Evolutionary conservation across 2,888 invertebrate species (phyloP).

Genomic region (Crossocerus cetratus): DNA sequence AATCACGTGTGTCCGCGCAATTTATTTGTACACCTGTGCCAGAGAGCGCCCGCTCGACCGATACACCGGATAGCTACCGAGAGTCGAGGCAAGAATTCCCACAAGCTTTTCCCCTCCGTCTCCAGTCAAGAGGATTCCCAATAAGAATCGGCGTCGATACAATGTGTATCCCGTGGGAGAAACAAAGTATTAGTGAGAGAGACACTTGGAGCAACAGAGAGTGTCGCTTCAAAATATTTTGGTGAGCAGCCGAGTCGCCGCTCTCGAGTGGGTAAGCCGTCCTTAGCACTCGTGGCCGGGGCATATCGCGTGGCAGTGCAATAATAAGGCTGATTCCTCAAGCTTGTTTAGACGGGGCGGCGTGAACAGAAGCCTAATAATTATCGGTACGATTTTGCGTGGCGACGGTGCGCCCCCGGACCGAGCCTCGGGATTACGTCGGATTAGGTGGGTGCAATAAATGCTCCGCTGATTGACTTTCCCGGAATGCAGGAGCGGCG

Average conservation of each 20-base stretch:
- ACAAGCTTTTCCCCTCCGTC: no score
- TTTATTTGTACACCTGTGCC: slow-evolving; percentile 64
- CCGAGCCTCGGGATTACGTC: slow-evolving; percentile 10
- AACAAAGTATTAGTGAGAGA: no score
- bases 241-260: no score
- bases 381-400: slow-evolving; percentile 1
- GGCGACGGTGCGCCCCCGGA: background rate
- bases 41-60: slow-evolving; percentile 24
- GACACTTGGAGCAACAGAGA: no score
- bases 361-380: slow-evolving; percentile 14
- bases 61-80: slow-evolving; percentile 38
- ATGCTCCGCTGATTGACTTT: background rate
- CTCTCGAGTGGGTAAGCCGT: background rate
- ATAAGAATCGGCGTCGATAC: no score
- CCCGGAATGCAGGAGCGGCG: slow-evolving; percentile 14
- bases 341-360: slow-evolving; percentile 11
- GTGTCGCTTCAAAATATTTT: no score
- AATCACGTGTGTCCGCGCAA: slow-evolving; percentile 43
- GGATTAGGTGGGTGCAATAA: slow-evolving; percentile 14
- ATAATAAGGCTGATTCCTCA: background rate
- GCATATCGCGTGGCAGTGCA: background rate
- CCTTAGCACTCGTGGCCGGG: background rate
- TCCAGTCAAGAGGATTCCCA: no score
- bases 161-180: no score
- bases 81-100: background rate